Evolutionary conservation across 2,797 vertebrate genomes (phyloP).

Genomic region (Propithecus perrieri): DNA sequence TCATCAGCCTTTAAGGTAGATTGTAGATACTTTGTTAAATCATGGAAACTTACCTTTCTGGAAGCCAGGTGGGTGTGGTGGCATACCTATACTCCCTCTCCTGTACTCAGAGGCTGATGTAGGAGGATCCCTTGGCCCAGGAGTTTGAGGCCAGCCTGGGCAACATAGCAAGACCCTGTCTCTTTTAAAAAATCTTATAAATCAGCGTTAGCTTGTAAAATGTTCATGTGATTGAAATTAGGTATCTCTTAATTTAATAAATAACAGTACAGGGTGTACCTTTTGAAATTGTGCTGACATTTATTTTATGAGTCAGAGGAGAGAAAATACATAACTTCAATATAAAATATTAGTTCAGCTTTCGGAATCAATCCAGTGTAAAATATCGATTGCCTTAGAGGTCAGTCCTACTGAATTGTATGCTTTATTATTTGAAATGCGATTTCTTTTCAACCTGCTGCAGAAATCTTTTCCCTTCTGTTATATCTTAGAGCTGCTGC

Average conservation of each 20-base stretch:
- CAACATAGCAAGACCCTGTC: neutral
- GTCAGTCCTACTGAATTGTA: slow-evolving; percentile 39
- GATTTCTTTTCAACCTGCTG: slow-evolving; percentile 51
- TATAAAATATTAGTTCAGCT: slow-evolving; percentile 55
- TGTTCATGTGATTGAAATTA: slow-evolving; percentile 10
- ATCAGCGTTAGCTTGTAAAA: slow-evolving; percentile 31
- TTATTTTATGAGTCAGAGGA: slow-evolving; percentile 43
- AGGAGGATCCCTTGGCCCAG: neutral
- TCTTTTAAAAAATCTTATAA: neutral
- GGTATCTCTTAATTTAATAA: slow-evolving; percentile 16
- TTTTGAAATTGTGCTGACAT: slow-evolving; percentile 54
- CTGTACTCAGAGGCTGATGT: neutral
- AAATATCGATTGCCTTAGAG: slow-evolving; percentile 46
- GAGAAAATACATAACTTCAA: slow-evolving; percentile 39
- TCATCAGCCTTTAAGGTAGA: slow-evolving; percentile 66
- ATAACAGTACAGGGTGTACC: neutral
- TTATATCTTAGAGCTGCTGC: neutral
- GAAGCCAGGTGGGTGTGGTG: neutral
- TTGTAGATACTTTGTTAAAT: slow-evolving; percentile 42
- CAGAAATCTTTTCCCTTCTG: slow-evolving; percentile 42
- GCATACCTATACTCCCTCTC: neutral
- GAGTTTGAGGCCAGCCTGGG: neutral
- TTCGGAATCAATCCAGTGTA: slow-evolving; percentile 54
- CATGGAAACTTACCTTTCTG: neutral
- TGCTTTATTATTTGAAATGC: slow-evolving; percentile 57